Conservation (phyloP, 2,113 vertebrate genomes). For the Thermophis baileyi region DNA sequence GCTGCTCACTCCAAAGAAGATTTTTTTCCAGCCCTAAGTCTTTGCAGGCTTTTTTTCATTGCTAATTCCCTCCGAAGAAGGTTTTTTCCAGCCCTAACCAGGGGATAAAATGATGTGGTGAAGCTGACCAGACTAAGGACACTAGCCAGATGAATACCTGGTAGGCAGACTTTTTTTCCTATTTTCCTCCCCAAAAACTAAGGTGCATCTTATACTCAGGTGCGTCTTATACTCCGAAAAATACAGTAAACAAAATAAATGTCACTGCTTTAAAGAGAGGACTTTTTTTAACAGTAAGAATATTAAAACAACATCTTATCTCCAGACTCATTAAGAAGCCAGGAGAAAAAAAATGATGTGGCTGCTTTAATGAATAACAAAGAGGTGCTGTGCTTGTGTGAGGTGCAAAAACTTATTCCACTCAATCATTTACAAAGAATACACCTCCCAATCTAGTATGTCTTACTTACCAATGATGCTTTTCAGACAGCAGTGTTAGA, state of each 20-base stretch:
- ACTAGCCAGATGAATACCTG: too few species aligned
- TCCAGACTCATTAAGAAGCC: background rate
- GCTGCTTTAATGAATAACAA: background rate
- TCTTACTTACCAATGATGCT: conserved; percentile 89
- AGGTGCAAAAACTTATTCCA: background rate
- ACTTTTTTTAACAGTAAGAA: background rate
- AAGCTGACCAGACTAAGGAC: too few species aligned
- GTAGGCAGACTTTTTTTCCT: too few species aligned
- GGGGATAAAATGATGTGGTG: too few species aligned
- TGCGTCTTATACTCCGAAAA: too few species aligned
- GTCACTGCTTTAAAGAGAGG: background rate
- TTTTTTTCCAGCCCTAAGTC: too few species aligned
- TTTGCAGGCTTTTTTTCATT: too few species aligned
- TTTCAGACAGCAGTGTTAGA: conserved; percentile 87
- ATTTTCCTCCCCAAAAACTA: too few species aligned
- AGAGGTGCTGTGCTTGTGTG: background rate
- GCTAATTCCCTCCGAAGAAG: too few species aligned
- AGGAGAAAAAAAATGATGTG: background rate
- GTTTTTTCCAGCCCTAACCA: too few species aligned
- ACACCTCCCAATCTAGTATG: background rate
- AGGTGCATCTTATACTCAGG: too few species aligned
- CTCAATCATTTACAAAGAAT: background rate
- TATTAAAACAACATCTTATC: background rate
- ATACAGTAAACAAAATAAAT: background rate
- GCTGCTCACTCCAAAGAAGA: too few species aligned